These are phyloP conservation scores for Odontophorus gujanensis DNA, from an alignment of 2,113 vertebrate genomes.

Conservation along the genomic window DNA sequence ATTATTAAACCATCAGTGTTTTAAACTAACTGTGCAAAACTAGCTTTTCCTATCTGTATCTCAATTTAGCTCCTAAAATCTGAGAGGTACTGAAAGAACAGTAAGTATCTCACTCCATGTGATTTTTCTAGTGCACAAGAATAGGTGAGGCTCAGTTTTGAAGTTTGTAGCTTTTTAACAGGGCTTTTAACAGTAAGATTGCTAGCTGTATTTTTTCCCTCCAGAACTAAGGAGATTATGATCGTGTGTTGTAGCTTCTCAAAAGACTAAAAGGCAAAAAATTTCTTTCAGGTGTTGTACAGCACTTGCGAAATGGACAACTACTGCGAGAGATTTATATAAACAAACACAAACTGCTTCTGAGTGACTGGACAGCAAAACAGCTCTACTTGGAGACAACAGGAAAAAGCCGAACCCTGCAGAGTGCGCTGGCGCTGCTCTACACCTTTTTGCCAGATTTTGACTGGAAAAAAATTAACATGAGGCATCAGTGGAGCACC, in stretches of 20 bases:
- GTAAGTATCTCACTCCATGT: background rate
- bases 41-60: background rate
- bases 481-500: conserved; percentile 92
- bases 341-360: conserved; percentile 85
- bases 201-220: background rate
- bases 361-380: conserved; percentile 81
- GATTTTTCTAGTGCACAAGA: background rate
- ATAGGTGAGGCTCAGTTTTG: background rate
- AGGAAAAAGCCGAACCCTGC: conserved; percentile 92
- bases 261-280: background rate
- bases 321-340: conserved; percentile 87
- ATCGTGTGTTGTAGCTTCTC: background rate
- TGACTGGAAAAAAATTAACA: conserved; percentile 87
- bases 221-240: background rate
- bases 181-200: background rate
- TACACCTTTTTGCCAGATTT: conserved; percentile 90
- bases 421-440: conserved; percentile 92
- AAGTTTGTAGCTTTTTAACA: background rate
- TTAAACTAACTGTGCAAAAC: background rate
- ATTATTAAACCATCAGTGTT: background rate
- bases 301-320: conserved; percentile 91
- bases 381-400: conserved; percentile 94
- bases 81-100: background rate
- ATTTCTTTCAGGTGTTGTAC: conserved; percentile 87
- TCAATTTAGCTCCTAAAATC: background rate